These are phyloP conservation scores for Anomalospiza imberbis DNA, from an alignment of 2,797 vertebrate genomes.

Conservation along the genomic window DNA sequence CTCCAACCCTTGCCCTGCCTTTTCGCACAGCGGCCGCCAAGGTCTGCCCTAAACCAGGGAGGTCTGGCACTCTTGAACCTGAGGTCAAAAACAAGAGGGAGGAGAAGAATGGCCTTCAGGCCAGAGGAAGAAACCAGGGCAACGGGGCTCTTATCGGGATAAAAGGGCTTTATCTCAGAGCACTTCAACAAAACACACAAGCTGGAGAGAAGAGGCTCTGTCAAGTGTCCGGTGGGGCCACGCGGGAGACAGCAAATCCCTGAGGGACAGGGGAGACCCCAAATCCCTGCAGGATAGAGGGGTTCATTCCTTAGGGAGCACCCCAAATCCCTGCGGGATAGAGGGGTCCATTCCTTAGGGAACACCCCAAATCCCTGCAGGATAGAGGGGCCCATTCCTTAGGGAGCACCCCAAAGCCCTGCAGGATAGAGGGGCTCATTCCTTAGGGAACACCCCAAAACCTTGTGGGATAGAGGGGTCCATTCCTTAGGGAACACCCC, in stretches of 20 bases:
- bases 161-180: constrained; percentile 69
- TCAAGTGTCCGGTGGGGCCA: constrained; percentile 35
- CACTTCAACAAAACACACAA: constrained; percentile 71
- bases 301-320: background rate
- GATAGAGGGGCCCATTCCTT: background rate
- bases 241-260: background rate
- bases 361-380: background rate
- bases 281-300: background rate
- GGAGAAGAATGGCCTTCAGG: constrained; percentile 70
- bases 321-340: constrained; percentile 1
- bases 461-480: background rate
- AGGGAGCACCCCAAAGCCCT: background rate
- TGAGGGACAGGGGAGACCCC: background rate
- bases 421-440: background rate
- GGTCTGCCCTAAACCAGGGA: constrained; percentile 48
- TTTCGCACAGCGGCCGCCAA: constrained; percentile 48
- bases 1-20: constrained; percentile 20
- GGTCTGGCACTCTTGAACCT: constrained; percentile 72
- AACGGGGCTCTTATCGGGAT: constrained; percentile 63
- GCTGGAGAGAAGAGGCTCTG: constrained; percentile 42
- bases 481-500: background rate
- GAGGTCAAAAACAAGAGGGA: constrained; percentile 65
- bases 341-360: no score
- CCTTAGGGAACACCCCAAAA: background rate
- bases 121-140: constrained; percentile 66